Percentiles rank a stretch among this genome's conserved stretches.
phyloP scores from a whole-genome alignment of 2,797 vertebrate species.

The Lagorchestes hirsutus region DNA sequence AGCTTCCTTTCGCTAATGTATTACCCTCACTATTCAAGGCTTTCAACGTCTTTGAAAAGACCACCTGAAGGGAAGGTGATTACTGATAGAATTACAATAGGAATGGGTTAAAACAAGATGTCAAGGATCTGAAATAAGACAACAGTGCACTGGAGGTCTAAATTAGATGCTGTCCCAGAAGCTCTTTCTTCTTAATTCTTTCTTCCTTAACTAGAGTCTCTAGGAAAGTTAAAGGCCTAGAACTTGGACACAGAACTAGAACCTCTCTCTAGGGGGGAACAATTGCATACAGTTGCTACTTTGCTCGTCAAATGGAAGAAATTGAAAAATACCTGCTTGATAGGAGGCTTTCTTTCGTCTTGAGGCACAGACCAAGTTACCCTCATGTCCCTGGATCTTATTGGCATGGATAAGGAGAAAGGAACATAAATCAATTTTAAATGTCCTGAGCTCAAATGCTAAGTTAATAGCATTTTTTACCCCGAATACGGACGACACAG shows the following conservation, averaged over 20 bases:
- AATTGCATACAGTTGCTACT: not conserved
- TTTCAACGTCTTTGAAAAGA: slow-evolving; percentile 71
- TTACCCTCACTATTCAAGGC: slow-evolving; percentile 51
- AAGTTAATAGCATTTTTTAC: slow-evolving; percentile 5
- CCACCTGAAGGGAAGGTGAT: slow-evolving; percentile 65
- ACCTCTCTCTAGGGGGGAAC: not conserved
- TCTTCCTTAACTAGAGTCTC: not conserved
- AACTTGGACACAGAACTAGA: slow-evolving; percentile 54
- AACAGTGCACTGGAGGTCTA: slow-evolving; percentile 12
- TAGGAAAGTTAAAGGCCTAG: slow-evolving; percentile 41
- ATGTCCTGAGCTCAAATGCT: slow-evolving; percentile 55
- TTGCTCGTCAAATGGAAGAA: slow-evolving; percentile 35
- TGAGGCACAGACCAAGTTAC: not conserved
- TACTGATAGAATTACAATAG: slow-evolving; percentile 66
- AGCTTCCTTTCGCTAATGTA: slow-evolving; percentile 56
- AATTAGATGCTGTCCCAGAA: slow-evolving; percentile 50
- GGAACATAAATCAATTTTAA: slow-evolving; percentile 51
- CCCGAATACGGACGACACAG: slow-evolving; percentile 52
- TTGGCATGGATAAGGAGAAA: not conserved
- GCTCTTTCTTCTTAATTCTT: slow-evolving; percentile 43
- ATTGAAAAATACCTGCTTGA: slow-evolving; percentile 1
- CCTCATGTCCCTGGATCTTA: not conserved
- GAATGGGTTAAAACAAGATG: slow-evolving; percentile 65
- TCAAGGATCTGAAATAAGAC: slow-evolving; percentile 62
- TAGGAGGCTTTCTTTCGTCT: not conserved